Percentiles rank a stretch among this genome's conserved stretches.
phyloP scores from a whole-genome alignment of 1,140 invertebrate genomes.

The Odontomachus brunneus region DNA sequence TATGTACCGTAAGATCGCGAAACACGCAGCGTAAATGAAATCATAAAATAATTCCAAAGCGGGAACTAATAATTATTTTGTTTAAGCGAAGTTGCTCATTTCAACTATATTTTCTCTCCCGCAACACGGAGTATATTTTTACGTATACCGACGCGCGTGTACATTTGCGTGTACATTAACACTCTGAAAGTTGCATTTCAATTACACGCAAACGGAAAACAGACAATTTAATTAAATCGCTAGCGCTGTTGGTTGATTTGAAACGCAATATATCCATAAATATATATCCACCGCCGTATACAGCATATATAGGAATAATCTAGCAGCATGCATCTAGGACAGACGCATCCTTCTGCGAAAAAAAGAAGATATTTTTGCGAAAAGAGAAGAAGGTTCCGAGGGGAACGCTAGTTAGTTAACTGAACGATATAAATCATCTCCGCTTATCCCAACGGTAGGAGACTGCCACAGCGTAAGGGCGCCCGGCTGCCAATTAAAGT shows the following conservation, averaged over 20 bases:
- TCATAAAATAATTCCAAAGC: conserved; percentile 43
- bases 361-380: conserved; percentile 22
- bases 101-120: conserved; percentile 41
- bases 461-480: conserved; percentile 20
- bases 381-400: not conserved
- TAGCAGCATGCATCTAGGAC: not conserved
- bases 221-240: conserved; percentile 59
- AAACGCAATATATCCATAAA: conserved; percentile 44
- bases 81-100: conserved; percentile 33
- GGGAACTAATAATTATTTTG: conserved; percentile 48
- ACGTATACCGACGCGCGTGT: conserved; percentile 1
- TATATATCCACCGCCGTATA: conserved; percentile 19
- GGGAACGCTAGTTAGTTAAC: conserved; percentile 18
- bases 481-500: conserved; percentile 45
- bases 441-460: conserved; percentile 16
- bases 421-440: conserved; percentile 25
- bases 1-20: too few species aligned
- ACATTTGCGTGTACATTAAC: conserved; percentile 23
- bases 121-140: conserved; percentile 34
- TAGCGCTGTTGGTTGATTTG: conserved; percentile 23
- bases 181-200: conserved; percentile 57
- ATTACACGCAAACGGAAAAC: conserved; percentile 48
- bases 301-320: conserved; percentile 48
- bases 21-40: conserved; percentile 17
- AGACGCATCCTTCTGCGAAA: not conserved